Conservation (phyloP, 2,888 invertebrate genomes). For the Bombyx huttoni region DNA sequence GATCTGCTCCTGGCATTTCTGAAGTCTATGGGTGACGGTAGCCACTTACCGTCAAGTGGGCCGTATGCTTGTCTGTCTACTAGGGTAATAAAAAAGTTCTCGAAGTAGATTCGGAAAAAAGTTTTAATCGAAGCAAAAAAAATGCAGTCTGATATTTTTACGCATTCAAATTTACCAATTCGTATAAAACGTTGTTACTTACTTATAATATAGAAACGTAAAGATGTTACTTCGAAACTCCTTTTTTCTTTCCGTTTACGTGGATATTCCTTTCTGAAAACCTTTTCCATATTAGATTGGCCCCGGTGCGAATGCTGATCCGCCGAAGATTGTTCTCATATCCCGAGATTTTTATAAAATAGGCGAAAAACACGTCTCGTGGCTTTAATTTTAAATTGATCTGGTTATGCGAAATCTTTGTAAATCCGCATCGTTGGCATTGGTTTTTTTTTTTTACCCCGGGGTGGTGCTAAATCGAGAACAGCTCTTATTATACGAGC, state of each 20-base stretch:
- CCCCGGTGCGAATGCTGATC: constrained; percentile 35
- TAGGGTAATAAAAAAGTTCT: no score
- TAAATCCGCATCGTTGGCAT: constrained; percentile 50
- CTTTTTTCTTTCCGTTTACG: constrained; percentile 16
- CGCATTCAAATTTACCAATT: no score
- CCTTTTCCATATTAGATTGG: constrained; percentile 35
- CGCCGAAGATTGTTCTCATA: constrained; percentile 65
- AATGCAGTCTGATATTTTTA: no score
- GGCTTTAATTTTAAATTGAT: constrained; percentile 74
- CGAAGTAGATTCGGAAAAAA: no score
- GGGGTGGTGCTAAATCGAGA: constrained; percentile 29
- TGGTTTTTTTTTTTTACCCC: constrained; percentile 41
- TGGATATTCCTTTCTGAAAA: constrained; percentile 21
- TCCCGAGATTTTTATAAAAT: constrained; percentile 70
- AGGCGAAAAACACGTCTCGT: constrained; percentile 71
- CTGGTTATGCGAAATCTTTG: constrained; percentile 64
- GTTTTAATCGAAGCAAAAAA: no score
- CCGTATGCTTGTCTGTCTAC: no score
- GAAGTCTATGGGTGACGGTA: no score
- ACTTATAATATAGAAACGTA: constrained; percentile 8
- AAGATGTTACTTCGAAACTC: constrained; percentile 7
- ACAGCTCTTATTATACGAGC: constrained; percentile 44
- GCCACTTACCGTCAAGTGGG: no score
- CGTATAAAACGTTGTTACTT: no score
- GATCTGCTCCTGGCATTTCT: background rate